These are phyloP conservation scores for Chironomus tentans DNA, from an alignment of 2,888 invertebrate species.

Conservation along the genomic window DNA sequence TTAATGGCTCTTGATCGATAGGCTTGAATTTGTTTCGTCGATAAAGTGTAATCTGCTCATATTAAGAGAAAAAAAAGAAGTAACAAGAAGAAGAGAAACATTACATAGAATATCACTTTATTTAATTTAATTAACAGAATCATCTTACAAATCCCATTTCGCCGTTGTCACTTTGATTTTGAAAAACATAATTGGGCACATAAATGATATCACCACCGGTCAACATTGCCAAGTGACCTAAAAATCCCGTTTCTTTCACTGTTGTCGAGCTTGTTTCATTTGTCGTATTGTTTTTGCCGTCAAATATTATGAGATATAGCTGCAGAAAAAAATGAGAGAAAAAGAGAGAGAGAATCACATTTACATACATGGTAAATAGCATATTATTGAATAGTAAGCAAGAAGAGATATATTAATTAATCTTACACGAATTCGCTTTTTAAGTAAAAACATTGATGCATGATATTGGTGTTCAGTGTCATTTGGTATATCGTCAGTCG, in stretches of 20 bases:
- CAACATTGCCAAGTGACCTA: conserved; percentile 42
- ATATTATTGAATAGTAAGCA: not conserved
- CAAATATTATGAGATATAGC: conserved; percentile 46
- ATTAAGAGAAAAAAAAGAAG: not conserved
- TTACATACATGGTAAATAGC: not conserved
- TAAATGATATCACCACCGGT: conserved; percentile 44
- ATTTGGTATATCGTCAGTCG: conserved; percentile 48
- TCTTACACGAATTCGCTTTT: conserved; percentile 43
- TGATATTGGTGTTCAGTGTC: conserved; percentile 45
- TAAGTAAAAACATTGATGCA: conserved; percentile 41
- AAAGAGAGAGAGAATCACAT: conserved; percentile 2
- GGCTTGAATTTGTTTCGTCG: not conserved
- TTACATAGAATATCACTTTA: too few species aligned
- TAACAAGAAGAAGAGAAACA: too few species aligned
- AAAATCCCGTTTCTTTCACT: conserved; percentile 35
- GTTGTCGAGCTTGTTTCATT: conserved; percentile 34
- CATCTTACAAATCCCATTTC: conserved; percentile 36
- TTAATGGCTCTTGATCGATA: conserved; percentile 1
- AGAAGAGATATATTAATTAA: not conserved
- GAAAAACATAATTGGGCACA: conserved; percentile 38
- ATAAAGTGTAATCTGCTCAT: conserved; percentile 4
- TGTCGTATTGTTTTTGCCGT: conserved; percentile 38
- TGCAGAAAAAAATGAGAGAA: conserved; percentile 31
- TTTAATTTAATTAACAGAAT: not conserved
- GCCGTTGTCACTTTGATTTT: conserved; percentile 34